Evolutionary conservation across 2,113 vertebrate genomes (phyloP).

Genomic region (Campylomormyrus numenius): DNA sequence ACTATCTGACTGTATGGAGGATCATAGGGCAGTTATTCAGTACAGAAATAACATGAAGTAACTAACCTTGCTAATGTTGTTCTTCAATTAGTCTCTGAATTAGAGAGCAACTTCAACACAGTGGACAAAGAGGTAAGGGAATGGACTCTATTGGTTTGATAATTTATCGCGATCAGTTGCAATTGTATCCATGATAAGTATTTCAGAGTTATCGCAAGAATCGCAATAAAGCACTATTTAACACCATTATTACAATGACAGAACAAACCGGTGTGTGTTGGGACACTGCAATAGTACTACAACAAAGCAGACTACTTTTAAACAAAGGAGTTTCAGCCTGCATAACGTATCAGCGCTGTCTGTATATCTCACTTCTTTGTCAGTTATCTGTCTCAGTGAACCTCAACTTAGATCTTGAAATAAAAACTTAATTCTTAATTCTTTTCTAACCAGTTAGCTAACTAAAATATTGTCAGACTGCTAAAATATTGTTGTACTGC

Average conservation of each 20-base stretch:
- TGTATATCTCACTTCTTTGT: neutral
- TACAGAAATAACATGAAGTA: neutral
- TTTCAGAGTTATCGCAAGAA: neutral
- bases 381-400: neutral
- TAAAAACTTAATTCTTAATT: neutral
- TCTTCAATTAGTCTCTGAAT: neutral
- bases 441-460: neutral
- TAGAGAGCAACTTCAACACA: neutral
- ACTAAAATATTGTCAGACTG: neutral
- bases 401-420: neutral
- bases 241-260: neutral
- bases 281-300: neutral
- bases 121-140: neutral
- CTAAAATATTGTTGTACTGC: neutral
- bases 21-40: neutral
- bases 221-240: neutral
- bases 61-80: neutral
- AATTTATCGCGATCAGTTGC: neutral
- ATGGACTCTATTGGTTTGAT: neutral
- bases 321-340: neutral
- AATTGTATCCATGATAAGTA: neutral
- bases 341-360: neutral
- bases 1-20: neutral
- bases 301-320: neutral
- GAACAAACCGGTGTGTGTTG: neutral